phyloP scores from a whole-genome alignment of 2,888 invertebrate genomes.

The Lasioglossum malachurum region DNA sequence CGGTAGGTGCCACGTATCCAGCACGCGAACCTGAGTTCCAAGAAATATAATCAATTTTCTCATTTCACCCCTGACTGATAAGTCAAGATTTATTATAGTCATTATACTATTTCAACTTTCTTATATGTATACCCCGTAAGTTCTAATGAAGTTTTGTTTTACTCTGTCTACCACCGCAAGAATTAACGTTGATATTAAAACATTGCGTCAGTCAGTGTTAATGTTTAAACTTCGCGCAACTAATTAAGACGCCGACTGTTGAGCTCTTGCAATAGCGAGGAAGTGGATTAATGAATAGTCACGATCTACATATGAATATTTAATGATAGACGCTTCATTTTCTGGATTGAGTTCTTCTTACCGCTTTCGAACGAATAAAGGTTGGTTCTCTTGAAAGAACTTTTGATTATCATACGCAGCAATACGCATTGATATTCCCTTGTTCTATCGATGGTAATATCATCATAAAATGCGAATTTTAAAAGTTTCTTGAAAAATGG shows the following conservation, averaged over 20 bases:
- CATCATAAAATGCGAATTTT: background rate
- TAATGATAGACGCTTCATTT: no score
- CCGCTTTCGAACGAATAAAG: no score
- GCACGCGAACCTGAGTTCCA: background rate
- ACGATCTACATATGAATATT: background rate
- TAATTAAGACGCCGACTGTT: background rate
- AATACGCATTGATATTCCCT: no score
- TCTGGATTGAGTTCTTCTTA: no score
- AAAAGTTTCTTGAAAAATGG: conserved; percentile 31
- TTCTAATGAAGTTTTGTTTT: background rate
- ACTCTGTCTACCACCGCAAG: background rate
- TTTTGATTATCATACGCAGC: no score
- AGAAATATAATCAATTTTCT: background rate
- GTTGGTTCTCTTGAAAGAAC: no score
- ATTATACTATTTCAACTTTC: background rate
- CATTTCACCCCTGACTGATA: background rate
- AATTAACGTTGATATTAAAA: background rate
- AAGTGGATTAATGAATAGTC: background rate
- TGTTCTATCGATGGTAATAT: no score
- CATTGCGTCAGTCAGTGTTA: no score
- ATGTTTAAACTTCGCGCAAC: no score
- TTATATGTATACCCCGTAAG: no score
- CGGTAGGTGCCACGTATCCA: background rate
- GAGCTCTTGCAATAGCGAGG: background rate
- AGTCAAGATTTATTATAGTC: background rate